A percentile compares a stretch with the other conserved stretches of the same genome.
These are phyloP conservation scores for Electrophaes corylata DNA, from an alignment of 2,888 invertebrate genomes.

Conservation along the genomic window DNA sequence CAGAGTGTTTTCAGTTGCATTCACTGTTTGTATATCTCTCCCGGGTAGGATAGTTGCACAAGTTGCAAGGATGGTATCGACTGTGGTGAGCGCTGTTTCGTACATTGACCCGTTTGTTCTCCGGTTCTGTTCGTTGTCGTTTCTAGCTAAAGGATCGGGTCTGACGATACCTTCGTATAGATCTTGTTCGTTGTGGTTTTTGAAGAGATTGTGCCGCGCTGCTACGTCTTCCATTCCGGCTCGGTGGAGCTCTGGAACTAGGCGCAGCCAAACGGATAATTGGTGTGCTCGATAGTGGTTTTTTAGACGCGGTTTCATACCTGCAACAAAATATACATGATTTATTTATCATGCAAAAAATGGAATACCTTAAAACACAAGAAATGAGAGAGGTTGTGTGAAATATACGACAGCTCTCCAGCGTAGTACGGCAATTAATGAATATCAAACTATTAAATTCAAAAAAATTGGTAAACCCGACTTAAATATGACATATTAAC, in stretches of 20 bases:
- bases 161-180: conserved; percentile 95
- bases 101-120: conserved; percentile 77
- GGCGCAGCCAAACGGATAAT: conserved; percentile 96
- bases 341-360: neutral
- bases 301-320: conserved; percentile 94
- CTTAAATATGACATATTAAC: too few relatives aligned
- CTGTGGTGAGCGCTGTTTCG: conserved; percentile 87
- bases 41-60: conserved; percentile 87
- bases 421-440: too few relatives aligned
- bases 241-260: conserved; percentile 95
- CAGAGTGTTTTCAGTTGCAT: conserved; percentile 87
- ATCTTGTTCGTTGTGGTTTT: conserved; percentile 94
- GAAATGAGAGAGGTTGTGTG: too few relatives aligned
- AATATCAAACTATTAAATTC: too few relatives aligned
- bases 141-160: conserved; percentile 90
- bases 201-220: conserved; percentile 94
- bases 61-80: conserved; percentile 88
- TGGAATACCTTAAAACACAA: too few relatives aligned
- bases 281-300: conserved; percentile 98
- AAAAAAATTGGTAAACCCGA: too few relatives aligned
- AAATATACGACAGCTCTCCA: too few relatives aligned
- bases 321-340: conserved; percentile 77
- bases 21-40: conserved; percentile 77
- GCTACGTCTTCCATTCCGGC: conserved; percentile 96
- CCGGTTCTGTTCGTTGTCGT: conserved; percentile 85